Evolutionary conservation across 2,797 vertebrate genomes (phyloP).

Genomic region (Triplophysa yarkandensis): DNA sequence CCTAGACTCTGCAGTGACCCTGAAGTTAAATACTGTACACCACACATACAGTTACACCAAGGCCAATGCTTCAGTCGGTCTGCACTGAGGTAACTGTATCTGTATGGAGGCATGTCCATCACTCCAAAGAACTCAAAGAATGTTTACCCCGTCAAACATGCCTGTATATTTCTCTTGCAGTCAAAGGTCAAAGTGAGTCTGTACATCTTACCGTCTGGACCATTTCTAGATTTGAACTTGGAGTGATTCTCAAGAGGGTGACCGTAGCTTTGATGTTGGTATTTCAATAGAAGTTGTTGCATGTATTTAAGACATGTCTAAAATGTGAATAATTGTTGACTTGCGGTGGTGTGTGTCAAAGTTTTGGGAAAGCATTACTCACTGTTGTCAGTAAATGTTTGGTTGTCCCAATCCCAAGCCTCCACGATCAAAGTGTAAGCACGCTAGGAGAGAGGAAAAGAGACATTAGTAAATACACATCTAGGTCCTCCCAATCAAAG

Average conservation of each 20-base stretch:
- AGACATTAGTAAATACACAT: conserved; percentile 21
- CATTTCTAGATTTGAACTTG: conserved; percentile 12
- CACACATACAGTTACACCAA: neutral
- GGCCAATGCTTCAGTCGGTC: conserved; percentile 9
- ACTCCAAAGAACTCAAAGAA: conserved; percentile 3
- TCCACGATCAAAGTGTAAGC: conserved; percentile 91
- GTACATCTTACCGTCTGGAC: neutral
- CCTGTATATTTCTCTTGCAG: conserved; percentile 1
- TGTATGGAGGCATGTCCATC: neutral
- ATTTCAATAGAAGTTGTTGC: neutral
- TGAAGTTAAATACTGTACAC: neutral
- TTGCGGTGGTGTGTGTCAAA: conserved; percentile 19
- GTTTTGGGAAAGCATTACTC: conserved; percentile 65
- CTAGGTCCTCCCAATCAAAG: neutral
- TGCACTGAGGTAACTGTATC: neutral
- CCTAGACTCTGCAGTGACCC: neutral
- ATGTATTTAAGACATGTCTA: neutral
- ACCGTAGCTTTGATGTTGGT: neutral
- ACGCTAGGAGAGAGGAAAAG: conserved; percentile 72
- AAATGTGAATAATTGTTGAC: neutral
- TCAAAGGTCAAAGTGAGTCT: conserved; percentile 1
- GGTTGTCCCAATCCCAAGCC: conserved; percentile 93
- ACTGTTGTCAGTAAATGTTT: conserved; percentile 78
- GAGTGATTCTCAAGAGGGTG: neutral
- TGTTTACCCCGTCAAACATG: neutral